Evolutionary conservation across 2,888 invertebrate genomes (phyloP).

Genomic region (Xanthia icteritia): DNA sequence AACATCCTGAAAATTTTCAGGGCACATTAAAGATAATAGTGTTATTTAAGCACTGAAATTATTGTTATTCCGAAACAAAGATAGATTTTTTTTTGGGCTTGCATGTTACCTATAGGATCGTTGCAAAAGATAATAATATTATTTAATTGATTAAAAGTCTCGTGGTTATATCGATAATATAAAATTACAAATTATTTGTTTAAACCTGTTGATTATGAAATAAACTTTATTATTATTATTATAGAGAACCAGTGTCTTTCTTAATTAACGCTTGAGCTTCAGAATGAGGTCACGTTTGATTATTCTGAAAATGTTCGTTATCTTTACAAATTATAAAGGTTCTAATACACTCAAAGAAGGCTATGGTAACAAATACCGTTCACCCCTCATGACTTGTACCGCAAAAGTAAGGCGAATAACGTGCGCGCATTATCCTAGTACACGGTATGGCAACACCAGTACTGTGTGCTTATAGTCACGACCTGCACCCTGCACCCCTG

Average conservation of each 20-base stretch:
- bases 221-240: too few species aligned
- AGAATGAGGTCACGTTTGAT: too few species aligned
- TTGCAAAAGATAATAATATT: neutral
- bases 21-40: too few species aligned
- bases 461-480: constrained; percentile 28
- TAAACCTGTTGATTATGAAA: too few species aligned
- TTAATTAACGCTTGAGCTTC: too few species aligned
- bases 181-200: too few species aligned
- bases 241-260: too few species aligned
- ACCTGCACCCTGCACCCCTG: constrained; percentile 22
- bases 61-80: too few species aligned
- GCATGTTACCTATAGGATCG: neutral
- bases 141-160: neutral
- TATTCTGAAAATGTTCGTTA: too few species aligned
- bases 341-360: too few species aligned
- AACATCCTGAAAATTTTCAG: neutral
- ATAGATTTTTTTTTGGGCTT: too few species aligned
- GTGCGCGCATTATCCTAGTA: constrained; percentile 58
- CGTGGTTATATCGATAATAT: too few species aligned
- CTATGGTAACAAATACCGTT: constrained; percentile 3
- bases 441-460: constrained; percentile 44
- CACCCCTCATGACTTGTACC: neutral
- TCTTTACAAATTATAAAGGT: neutral
- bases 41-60: neutral
- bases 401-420: constrained; percentile 45